Evolutionary conservation across 2,113 vertebrate genomes (phyloP), one percentile per base, ranked within the genome.

Genomic region (Candoia aspera): DNA sequence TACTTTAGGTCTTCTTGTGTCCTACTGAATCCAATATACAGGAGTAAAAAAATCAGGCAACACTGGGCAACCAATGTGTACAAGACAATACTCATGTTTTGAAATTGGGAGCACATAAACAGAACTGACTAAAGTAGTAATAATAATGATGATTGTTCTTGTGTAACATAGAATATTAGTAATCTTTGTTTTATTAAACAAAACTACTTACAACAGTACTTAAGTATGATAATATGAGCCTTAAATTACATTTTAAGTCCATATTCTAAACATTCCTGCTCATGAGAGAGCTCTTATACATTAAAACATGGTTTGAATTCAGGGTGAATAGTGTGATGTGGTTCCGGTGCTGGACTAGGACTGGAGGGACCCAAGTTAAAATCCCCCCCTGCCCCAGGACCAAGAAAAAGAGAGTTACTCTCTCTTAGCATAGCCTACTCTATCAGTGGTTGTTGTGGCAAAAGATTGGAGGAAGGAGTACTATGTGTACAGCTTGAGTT

Each of bases 121-220:
- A 87, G 92, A 95, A 94, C 33, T 90, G 83, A 93, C 24, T 23
- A 46, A 84, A 94, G 90, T 79, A 86, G 89, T 90, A 93, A 86
- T 90, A 91, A 90, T 89, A 8, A 85, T 57, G 6, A 90, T 57
- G 6, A 90, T n/a, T 89, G 2, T 91, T 21, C 21, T 90, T 95
- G 91, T 68, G 84, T 95, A 33, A 90, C 57, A 93, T 87, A 94
- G 93, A 17, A 53, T 90, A 86, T 59, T 2, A 0, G 59, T 95
- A 87, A 8, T 89, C 89, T 88, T 59, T 92, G 33, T 95, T 96
- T 94, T 92, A 57, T 90, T 94, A 87, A 90, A 92, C 94, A 90
- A 60, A 64, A 91, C 23, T 26, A 49, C 1, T 59, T 68, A 83
- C 17, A 88, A 79, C n/a, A 79, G 59, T 49, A 37, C 23, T 57